Conservation (phyloP, 2,888 invertebrate genomes). For the Lamproptera curius region DNA sequence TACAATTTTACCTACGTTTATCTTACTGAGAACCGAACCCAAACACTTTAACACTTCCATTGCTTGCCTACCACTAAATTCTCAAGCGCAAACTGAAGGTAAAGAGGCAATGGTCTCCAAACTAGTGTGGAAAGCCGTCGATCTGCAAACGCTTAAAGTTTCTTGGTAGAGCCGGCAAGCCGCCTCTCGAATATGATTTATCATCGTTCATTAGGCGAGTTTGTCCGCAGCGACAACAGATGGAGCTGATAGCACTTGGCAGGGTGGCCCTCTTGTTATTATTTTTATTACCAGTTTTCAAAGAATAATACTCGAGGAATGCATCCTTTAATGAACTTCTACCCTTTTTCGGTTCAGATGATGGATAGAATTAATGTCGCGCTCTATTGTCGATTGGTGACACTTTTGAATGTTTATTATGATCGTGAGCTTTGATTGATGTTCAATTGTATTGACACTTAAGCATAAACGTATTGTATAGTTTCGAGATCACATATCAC, state of each 20-base stretch:
- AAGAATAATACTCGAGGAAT: conserved; percentile 78
- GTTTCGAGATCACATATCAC: conserved; percentile 4
- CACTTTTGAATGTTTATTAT: conserved; percentile 58
- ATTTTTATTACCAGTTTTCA: conserved; percentile 77
- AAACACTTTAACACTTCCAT: conserved; percentile 32
- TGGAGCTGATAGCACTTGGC: conserved; percentile 78
- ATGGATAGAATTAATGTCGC: conserved; percentile 76
- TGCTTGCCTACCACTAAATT: conserved; percentile 22
- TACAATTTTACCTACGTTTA: conserved; percentile 59
- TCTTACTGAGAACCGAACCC: conserved; percentile 34
- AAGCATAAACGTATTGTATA: conserved; percentile 8
- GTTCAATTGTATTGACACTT: conserved; percentile 16
- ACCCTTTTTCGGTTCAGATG: conserved; percentile 74
- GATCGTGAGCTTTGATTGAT: conserved; percentile 17
- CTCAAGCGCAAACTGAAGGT: background rate
- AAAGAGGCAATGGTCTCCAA: conserved; percentile 40
- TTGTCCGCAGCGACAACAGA: conserved; percentile 78
- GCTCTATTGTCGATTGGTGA: conserved; percentile 74
- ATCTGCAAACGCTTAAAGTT: conserved; percentile 44
- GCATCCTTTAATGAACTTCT: conserved; percentile 77
- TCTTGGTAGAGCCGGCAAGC: conserved; percentile 57
- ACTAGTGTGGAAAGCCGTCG: conserved; percentile 26
- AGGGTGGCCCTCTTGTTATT: conserved; percentile 78
- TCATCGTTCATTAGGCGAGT: conserved; percentile 79
- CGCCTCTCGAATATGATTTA: conserved; percentile 78